Conservation (phyloP, 2,888 invertebrate genomes). For the Malachius bipustulatus region DNA sequence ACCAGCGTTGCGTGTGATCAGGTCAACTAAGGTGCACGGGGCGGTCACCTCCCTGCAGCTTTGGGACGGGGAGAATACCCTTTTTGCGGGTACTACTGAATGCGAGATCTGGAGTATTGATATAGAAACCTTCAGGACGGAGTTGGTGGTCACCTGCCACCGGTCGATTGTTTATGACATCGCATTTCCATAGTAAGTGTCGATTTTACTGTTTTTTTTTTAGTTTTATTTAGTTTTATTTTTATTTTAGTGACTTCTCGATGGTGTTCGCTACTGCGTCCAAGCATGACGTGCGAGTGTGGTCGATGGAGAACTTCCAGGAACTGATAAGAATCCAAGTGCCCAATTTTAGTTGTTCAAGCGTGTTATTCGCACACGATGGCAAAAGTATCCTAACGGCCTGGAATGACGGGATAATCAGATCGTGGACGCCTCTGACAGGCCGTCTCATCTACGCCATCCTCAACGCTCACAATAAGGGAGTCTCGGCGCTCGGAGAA, state of each 20-base stretch:
- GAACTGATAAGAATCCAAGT: constrained; percentile 76
- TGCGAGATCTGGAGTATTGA: constrained; percentile 75
- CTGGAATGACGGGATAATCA: constrained; percentile 75
- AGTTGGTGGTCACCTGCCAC: constrained; percentile 72
- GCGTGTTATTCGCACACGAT: constrained; percentile 63
- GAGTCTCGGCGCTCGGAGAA: constrained; percentile 70
- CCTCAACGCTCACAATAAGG: constrained; percentile 80
- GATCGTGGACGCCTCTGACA: constrained; percentile 71
- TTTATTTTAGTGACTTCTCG: constrained; percentile 53
- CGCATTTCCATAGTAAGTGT: constrained; percentile 66
- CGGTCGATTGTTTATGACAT: constrained; percentile 67
- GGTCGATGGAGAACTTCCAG: constrained; percentile 62
- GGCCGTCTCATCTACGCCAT: constrained; percentile 74
- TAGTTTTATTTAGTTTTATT: constrained; percentile 1
- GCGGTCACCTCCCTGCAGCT: constrained; percentile 64
- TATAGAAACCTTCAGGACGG: constrained; percentile 52
- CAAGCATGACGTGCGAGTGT: constrained; percentile 73
- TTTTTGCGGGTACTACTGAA: constrained; percentile 63
- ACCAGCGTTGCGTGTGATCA: constrained; percentile 32
- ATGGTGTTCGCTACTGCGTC: constrained; percentile 82
- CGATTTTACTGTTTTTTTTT: not conserved
- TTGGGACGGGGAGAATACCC: constrained; percentile 41
- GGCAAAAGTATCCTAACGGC: constrained; percentile 72
- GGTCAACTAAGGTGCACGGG: constrained; percentile 43
- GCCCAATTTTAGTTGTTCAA: constrained; percentile 77